Evolutionary conservation across 2,888 invertebrate species (phyloP), one percentile per base, ranked within the genome.

Genomic region (Lydus trimaculatus): DNA sequence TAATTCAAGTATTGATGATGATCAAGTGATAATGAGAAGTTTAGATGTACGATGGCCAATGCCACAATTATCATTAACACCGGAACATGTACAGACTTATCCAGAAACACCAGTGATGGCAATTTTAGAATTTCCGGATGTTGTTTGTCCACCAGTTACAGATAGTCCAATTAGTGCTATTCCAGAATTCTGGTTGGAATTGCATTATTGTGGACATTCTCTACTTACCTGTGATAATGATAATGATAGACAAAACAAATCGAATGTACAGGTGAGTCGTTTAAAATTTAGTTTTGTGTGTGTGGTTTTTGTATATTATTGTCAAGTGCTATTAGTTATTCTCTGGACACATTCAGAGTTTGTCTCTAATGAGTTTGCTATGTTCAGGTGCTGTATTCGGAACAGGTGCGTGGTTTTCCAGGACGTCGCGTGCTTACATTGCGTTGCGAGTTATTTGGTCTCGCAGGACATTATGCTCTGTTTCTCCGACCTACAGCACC

Each of bases 11-110:
- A 63, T 61, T 61, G 69, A 75, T 31, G 72, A 77, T 39, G 79
- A 79, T 61, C 74, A 77, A 43, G 74, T 83, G 52, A 83, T 83
- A 67, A 84, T 88, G 2, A 87, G 88, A 85, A 88, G 90, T 68
- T 88, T 95, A 78, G 94, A 95, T 78, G 94, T 95, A 7, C 88
- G 92, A 84, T 95, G 95, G 95, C 94, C 95, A 7, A 88, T 89
- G 68, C 92, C 94, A 8, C 84, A 84, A 73, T 84, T 95, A 75
- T 89, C 90, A 63, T 88, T 94, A 61, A 92, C 91, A 66, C 93
- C 94, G 4, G 92, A 92, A 78, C 90, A 91, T 76, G 90, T 95
- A 64, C 90, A 91, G 78, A 95, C 95, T 61, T 95, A 94, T 84
- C 94, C 95, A 5, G 91, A 91, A 80, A 87, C 89, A 69, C 90